phyloP scores from a whole-genome alignment of 2,888 invertebrate species.

The Yponomeuta cagnagella region DNA sequence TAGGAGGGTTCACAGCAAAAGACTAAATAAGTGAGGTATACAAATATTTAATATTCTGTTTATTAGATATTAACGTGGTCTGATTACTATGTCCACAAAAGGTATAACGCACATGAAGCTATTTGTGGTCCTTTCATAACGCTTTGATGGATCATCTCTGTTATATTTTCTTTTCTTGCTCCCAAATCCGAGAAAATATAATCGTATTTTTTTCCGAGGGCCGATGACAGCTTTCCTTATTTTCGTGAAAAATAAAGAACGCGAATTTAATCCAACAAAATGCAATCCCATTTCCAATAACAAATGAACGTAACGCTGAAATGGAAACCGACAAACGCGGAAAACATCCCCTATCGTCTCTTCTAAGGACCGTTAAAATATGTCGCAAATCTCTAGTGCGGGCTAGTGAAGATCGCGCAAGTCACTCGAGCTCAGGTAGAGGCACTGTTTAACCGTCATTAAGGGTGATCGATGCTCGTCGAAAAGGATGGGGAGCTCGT shows the following conservation, averaged over 20 bases:
- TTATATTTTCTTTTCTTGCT: slow-evolving; percentile 22
- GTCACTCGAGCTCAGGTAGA: slow-evolving; percentile 11
- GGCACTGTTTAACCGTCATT: slow-evolving; percentile 56
- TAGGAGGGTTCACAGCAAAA: neutral
- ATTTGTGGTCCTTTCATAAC: slow-evolving; percentile 27
- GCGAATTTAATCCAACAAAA: neutral
- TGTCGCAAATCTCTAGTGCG: neutral
- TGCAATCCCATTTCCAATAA: neutral
- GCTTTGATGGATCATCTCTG: slow-evolving; percentile 32
- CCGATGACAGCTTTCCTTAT: neutral
- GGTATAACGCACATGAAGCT: neutral
- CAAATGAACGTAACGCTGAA: neutral
- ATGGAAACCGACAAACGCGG: neutral
- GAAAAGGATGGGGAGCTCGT: slow-evolving; percentile 51
- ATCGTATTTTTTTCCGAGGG: neutral
- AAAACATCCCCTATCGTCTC: slow-evolving; percentile 3
- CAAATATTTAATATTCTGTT: neutral
- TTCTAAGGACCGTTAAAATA: neutral
- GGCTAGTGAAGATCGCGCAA: neutral
- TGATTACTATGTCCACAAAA: neutral
- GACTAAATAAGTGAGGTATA: neutral
- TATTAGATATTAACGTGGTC: neutral
- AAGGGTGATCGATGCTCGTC: slow-evolving; percentile 56
- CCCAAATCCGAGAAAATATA: neutral
- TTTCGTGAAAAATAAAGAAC: neutral